Evolutionary conservation across 1,140 invertebrate species (phyloP), one percentile per base, ranked within the genome.

Genomic region (Rhopalosiphum padi): DNA sequence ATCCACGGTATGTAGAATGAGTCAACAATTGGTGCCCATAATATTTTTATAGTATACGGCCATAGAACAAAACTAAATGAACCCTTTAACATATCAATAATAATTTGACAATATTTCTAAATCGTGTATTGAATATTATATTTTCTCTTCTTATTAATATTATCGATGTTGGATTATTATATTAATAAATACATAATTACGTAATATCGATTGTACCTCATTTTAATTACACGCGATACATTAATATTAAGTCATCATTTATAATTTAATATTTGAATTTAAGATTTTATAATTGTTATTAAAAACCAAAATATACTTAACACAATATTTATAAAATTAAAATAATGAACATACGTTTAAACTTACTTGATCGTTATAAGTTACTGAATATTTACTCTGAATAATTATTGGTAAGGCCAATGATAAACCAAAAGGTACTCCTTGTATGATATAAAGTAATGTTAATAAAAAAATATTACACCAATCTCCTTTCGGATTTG

Each of bases 11-110:
- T 97, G 95, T 98, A 99, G 43, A 99, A 95, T 0, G 98, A 97
- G 95, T 99, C 99, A 4, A 99, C 99, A 94, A 99, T 96, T 3
- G 99, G 99, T 5, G 99, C 99, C 99, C 99, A 99, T 77, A 99
- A 95, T 48, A 99, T 95, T 96, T 99, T 99, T 35, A 99, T 95
- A 95, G 98, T 98, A 95, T 99, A 99, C 4, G 99, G 99, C 99
- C 99, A 99, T 94, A 97, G 97, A 0, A 98, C 98, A 95, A 99
- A 99, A 96, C 98, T 99, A 95, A 99, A 99, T 95, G 99, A 97
- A 30, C 99, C 99, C 97, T 99, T 97, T 93, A 96, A 96, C 95
- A 94, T 94, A 7, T n/a, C n/a, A 77, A 77, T n/a, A 77, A 35
- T 35, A 18, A 77, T 77, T 77, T 77, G 18, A 77, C 4, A 77